Evolutionary conservation across 92 coral and sea anemone genomes (phyloP), one percentile per base, ranked within the genome.

Genomic region (Isaurus tuberculatus): DNA sequence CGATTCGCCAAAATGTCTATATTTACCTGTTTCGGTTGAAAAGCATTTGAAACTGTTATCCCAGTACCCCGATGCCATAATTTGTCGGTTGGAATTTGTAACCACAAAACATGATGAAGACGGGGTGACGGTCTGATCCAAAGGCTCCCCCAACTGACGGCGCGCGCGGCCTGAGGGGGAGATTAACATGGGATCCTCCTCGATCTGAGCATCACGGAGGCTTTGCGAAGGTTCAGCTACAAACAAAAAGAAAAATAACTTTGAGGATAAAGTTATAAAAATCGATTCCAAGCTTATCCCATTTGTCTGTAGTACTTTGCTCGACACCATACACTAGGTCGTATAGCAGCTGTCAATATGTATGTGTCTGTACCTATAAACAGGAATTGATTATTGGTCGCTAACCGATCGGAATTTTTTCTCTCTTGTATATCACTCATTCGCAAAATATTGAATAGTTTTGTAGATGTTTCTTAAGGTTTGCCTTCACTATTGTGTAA

Each of bases 1-100:
- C 13, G 16, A 46, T 11, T 46, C 53, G 22, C 0, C 5, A 4
- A n/a, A 53, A 16, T 5, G 7, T 4, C 7, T 26, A 22, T 17
- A 29, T 3, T 22, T 58, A 77, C 82, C 82, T 77, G 82, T 55
- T 32, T 97, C 99, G 13, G 97, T 88, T 1, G 99, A 94, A 71
- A 97, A 97, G 40, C 98, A 92, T 44, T 97, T 97, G 86, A 97
- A 97, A 70, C 99, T 97, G 85, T 97, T 97, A 78, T 97, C 99
- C 99, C 99, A 97, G 90, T 97, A 97, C 8, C 99, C 99, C 49
- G 97, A 94, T 49, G 98, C 99, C 93, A 97, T 92, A 29, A 97
- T 97, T 36, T 88, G 83, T 55, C 95, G 92, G 83, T 97, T 97
- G 79, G 95, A 94, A 69, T 81, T 87, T 34, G 99, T 97, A 9